phyloP scores from a whole-genome alignment of 1,140 invertebrate species.

The Drosophila santomea region DNA sequence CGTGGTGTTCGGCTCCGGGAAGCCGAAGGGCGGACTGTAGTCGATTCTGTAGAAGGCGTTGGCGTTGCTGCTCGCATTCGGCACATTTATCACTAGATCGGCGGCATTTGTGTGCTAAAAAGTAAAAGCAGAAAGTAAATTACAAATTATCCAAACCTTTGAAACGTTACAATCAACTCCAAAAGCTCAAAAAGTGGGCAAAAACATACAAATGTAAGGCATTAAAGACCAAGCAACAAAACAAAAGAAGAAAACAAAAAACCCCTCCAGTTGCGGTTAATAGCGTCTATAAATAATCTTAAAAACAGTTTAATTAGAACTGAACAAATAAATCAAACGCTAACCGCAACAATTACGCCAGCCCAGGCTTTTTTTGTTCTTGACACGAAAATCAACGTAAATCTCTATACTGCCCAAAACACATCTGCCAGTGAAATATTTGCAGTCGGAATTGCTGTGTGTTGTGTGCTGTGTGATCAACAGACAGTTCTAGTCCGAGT shows the following conservation, averaged over 20 bases:
- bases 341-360: slow-evolving; percentile 14
- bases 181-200: too few species aligned
- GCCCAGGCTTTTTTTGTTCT: neutral
- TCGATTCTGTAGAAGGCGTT: slow-evolving; percentile 93
- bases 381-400: neutral
- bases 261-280: neutral
- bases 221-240: neutral
- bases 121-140: neutral
- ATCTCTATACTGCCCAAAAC: neutral
- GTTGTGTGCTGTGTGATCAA: neutral
- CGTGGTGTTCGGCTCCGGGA: slow-evolving; percentile 94
- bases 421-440: slow-evolving; percentile 3
- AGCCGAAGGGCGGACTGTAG: slow-evolving; percentile 92
- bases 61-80: slow-evolving; percentile 90
- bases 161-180: too few species aligned
- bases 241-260: slow-evolving; percentile 1
- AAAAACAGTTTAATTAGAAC: slow-evolving; percentile 23
- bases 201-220: neutral
- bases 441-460: too few species aligned
- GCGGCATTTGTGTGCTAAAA: slow-evolving; percentile 86
- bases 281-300: neutral
- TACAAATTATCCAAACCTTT: neutral
- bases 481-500: neutral
- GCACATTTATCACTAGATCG: slow-evolving; percentile 94
- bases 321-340: neutral